Conservation (phyloP, 2,797 vertebrate genomes). For the Philypnodon macrostomus region DNA sequence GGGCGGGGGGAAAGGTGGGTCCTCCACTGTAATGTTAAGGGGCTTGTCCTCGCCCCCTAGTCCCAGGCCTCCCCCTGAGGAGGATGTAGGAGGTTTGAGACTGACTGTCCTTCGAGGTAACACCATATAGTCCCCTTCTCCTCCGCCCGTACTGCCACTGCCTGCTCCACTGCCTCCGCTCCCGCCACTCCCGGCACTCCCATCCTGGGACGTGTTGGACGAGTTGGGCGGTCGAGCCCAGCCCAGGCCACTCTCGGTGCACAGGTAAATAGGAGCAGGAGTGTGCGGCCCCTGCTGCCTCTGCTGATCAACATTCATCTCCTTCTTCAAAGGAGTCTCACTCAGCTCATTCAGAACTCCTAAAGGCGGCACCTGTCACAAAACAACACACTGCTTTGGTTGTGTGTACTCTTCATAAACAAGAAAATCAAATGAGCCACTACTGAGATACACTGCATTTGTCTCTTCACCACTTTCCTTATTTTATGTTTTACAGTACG, state of each 20-base stretch:
- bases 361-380: constrained; percentile 80
- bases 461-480: no score
- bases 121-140: constrained; percentile 97
- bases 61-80: constrained; percentile 66
- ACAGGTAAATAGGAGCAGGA: constrained; percentile 88
- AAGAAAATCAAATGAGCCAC: not conserved
- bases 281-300: constrained; percentile 71
- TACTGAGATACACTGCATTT: no score
- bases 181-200: constrained; percentile 67
- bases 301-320: constrained; percentile 83
- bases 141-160: constrained; percentile 55
- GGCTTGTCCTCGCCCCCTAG: constrained; percentile 83
- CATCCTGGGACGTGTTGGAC: constrained; percentile 69
- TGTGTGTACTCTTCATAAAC: not conserved
- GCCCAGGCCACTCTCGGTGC: constrained; percentile 89
- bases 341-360: constrained; percentile 85
- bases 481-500: no score
- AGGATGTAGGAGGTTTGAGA: constrained; percentile 83
- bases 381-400: not conserved
- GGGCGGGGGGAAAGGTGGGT: constrained; percentile 83
- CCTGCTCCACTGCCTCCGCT: constrained; percentile 75
- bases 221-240: constrained; percentile 85
- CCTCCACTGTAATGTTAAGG: constrained; percentile 81
- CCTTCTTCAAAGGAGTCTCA: constrained; percentile 84
- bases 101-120: constrained; percentile 91